These are phyloP conservation scores for Palythoa caribaeorum DNA, from an alignment of 92 coral and sea anemone genomes.

Conservation along the genomic window DNA sequence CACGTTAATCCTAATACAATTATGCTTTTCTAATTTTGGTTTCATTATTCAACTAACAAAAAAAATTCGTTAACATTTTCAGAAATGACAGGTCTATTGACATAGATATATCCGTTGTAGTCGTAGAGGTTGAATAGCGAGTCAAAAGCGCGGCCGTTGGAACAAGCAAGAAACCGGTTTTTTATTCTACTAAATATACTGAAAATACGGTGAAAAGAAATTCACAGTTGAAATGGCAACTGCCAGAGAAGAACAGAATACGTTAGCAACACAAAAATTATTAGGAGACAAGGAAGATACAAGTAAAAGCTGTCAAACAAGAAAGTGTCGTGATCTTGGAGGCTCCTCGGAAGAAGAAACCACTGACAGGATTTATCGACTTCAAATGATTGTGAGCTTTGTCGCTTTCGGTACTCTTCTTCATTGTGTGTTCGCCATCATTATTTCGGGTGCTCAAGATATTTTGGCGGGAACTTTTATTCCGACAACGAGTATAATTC, in stretches of 20 bases:
- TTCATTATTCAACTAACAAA: background rate
- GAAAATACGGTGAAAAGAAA: too few relatives aligned
- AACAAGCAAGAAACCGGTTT: background rate
- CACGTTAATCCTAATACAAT: background rate
- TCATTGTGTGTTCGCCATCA: conserved; percentile 69
- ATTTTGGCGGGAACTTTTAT: conserved; percentile 84
- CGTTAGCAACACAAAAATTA: background rate
- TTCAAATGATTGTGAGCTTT: conserved; percentile 74
- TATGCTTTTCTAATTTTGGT: background rate
- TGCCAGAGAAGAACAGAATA: background rate
- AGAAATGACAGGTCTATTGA: background rate
- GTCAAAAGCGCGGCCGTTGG: background rate
- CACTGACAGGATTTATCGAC: conserved; percentile 49
- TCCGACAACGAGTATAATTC: conserved; percentile 78
- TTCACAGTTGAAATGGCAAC: background rate
- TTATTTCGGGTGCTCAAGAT: conserved; percentile 83
- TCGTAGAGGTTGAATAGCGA: background rate
- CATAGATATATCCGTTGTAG: background rate
- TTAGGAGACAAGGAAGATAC: background rate
- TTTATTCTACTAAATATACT: too few relatives aligned
- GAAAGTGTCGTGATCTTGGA: conserved; percentile 28
- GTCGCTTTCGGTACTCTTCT: conserved; percentile 74
- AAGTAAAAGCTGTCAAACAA: conserved; percentile 33
- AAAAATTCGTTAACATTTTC: background rate
- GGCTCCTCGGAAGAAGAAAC: conserved; percentile 37